These are phyloP conservation scores for Heterotis niloticus DNA, from an alignment of 2,113 vertebrate genomes.

Conservation along the genomic window DNA sequence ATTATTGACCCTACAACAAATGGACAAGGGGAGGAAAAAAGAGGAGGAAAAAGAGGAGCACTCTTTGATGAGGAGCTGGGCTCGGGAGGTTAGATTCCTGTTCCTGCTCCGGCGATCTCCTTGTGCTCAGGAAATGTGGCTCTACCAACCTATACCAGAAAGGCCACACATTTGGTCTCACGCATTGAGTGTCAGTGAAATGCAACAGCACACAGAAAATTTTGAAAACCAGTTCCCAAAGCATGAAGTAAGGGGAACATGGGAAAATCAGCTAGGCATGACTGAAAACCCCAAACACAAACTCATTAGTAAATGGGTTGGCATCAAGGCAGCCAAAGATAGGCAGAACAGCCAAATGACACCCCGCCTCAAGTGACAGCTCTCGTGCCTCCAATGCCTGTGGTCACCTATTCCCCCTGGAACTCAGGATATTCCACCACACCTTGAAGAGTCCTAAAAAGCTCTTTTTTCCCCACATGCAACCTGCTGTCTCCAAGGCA, in stretches of 20 bases:
- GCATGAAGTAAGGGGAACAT: not conserved
- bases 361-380: too few species aligned
- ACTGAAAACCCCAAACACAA: not conserved
- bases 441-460: not conserved
- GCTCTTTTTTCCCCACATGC: not conserved
- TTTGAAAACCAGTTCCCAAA: not conserved
- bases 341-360: too few species aligned
- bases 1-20: conserved; percentile 30
- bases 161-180: too few species aligned
- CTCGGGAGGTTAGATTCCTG: not conserved
- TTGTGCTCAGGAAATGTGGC: not conserved
- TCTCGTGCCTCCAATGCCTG: too few species aligned
- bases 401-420: too few species aligned
- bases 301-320: not conserved
- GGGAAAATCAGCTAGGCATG: not conserved
- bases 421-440: not conserved
- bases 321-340: too few species aligned
- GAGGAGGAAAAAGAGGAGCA: not conserved
- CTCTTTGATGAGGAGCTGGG: conserved; percentile 19
- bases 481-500: not conserved
- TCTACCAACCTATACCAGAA: too few species aligned
- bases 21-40: not conserved
- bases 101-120: not conserved
- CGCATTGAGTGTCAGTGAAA: too few species aligned
- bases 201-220: too few species aligned